Evolutionary conservation across 1,140 invertebrate species (phyloP).

Genomic region (Apis florea): DNA sequence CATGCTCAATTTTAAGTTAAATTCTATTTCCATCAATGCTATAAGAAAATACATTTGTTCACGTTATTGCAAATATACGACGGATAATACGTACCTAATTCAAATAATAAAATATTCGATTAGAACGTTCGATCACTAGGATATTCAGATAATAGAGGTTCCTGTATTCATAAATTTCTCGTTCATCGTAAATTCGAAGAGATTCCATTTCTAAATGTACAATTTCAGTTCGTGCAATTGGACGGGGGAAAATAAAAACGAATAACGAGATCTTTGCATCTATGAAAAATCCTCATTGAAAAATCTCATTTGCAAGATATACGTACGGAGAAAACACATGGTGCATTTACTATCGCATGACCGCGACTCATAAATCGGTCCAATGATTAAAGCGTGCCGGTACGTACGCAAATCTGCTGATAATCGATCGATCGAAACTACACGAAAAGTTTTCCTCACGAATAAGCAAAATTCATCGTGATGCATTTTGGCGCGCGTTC

Average conservation of each 20-base stretch:
- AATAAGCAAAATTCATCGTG: conserved; percentile 18
- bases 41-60: no score
- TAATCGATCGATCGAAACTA: conserved; percentile 51
- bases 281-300: conserved; percentile 51
- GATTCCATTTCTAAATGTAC: background rate
- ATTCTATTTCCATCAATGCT: no score
- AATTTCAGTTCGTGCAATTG: background rate
- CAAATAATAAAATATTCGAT: no score
- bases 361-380: conserved; percentile 51
- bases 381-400: conserved; percentile 58
- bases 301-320: conserved; percentile 49
- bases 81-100: no score
- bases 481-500: conserved; percentile 9
- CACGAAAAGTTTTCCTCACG: conserved; percentile 32
- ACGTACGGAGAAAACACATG: conserved; percentile 16
- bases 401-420: conserved; percentile 57
- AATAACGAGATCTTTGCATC: background rate
- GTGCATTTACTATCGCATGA: conserved; percentile 42
- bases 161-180: no score
- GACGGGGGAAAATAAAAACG: background rate
- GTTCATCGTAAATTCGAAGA: no score
- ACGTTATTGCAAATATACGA: no score
- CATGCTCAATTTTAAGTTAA: no score
- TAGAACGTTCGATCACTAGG: no score
- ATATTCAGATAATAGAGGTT: no score